Evolutionary conservation across 30 jellyfish, hydroid and myxozoan genomes (phyloP), one percentile per base, ranked within the genome.

Genomic region (Clytia hemisphaerica): DNA sequence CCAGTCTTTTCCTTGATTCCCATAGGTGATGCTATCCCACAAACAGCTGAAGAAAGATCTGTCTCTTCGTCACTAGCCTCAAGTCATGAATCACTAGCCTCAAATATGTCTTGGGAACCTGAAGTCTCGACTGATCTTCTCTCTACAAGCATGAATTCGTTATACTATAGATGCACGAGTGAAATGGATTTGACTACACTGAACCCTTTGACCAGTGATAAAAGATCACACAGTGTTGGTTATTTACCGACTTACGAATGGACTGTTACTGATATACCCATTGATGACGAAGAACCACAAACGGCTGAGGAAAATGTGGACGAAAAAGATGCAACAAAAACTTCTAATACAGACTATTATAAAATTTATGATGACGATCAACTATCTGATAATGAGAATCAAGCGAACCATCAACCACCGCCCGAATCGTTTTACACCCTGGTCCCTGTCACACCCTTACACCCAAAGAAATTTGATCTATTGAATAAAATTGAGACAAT

Each of bases 361-460:
- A n/a, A n/a, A n/a, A n/a, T n/a, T n/a, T n/a, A n/a, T n/a, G n/a
- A n/a, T n/a, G n/a, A n/a, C n/a, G n/a, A n/a, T n/a, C n/a, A n/a
- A n/a, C n/a, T n/a, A n/a, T n/a, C n/a, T n/a, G n/a, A n/a, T n/a
- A n/a, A n/a, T n/a, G n/a, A n/a, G n/a, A 25, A 33, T 35, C 54
- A 6, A 28, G 49, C 37, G 21, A 60, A 25, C 4, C 34, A 38
- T 12, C 6, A 80, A 5, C 95, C 95, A 0, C 93, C 95, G 1
- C 93, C 95, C 2, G 81, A 78, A 72, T 59, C 77, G 57, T 85
- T 85, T 57, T 85, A 85, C 45, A 93, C 77, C 47, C 32, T 85
- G 46, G 90, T 85, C 4, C 95, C 95, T n/a, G 42, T 71, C 19
- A 42, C 91, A 22, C 73, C 79, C n/a, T n/a, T n/a, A n/a, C n/a